These are phyloP conservation scores for Cistogaster globosa DNA, from an alignment of 2,888 invertebrate genomes.

Conservation along the genomic window DNA sequence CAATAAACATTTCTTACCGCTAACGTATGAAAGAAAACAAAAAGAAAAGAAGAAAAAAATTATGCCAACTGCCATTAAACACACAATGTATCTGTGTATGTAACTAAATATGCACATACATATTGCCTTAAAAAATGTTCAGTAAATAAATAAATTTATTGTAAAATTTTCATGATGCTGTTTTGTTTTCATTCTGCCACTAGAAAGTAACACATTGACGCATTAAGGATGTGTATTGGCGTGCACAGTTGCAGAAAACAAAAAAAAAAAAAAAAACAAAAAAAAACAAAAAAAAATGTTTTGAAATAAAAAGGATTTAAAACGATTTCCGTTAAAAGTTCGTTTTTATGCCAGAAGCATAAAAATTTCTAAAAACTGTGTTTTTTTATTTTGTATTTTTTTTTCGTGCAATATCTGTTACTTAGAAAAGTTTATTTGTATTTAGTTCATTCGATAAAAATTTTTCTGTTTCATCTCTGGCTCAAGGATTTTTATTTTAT, in stretches of 20 bases:
- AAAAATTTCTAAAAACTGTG: neutral
- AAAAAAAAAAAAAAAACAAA: neutral
- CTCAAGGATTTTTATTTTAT: conserved; percentile 41
- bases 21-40: neutral
- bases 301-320: conserved; percentile 4
- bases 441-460: conserved; percentile 23
- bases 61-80: conserved; percentile 14
- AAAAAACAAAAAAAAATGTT: neutral
- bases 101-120: too few species aligned
- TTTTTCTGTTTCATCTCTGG: conserved; percentile 10
- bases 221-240: conserved; percentile 18
- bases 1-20: neutral
- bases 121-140: conserved; percentile 24
- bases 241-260: neutral
- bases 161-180: conserved; percentile 17
- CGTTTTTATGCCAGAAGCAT: neutral
- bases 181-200: conserved; percentile 16
- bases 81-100: neutral
- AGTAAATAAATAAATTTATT: conserved; percentile 57
- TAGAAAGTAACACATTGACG: conserved; percentile 25
- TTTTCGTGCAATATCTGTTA: conserved; percentile 22
- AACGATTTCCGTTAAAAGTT: conserved; percentile 39
- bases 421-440: conserved; percentile 20
- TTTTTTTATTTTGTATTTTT: neutral
- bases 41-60: neutral